phyloP scores from a whole-genome alignment of 2,888 invertebrate genomes.

The Melipona bicolor region DNA sequence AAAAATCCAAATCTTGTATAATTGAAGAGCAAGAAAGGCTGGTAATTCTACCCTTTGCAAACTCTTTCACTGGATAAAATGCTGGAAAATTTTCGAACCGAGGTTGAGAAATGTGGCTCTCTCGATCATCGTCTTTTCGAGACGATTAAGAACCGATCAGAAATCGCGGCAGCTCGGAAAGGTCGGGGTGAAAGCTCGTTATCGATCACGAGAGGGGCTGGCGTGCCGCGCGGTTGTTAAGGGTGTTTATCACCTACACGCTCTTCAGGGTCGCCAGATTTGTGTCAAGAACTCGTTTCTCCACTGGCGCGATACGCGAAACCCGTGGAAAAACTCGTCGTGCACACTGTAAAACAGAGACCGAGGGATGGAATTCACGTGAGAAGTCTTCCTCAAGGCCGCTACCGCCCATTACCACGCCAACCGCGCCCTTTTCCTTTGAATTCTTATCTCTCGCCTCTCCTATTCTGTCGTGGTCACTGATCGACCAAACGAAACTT shows the following conservation, averaged over 20 bases:
- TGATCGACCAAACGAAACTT: neutral
- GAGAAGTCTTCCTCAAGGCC: neutral
- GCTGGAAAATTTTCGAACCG: no score
- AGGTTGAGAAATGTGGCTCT: neutral
- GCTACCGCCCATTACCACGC: neutral
- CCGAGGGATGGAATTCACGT: slow-evolving; percentile 28
- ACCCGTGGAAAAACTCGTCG: slow-evolving; percentile 52
- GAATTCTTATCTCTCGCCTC: neutral
- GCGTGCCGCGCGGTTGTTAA: slow-evolving; percentile 78
- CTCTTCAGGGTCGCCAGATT: slow-evolving; percentile 79
- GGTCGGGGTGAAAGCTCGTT: slow-evolving; percentile 58
- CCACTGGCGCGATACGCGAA: slow-evolving; percentile 10
- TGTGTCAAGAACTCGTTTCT: slow-evolving; percentile 77
- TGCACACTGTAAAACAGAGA: slow-evolving; percentile 5
- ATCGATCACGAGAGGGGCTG: slow-evolving; percentile 74
- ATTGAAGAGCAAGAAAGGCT: no score
- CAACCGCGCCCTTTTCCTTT: neutral
- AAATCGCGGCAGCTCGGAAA: slow-evolving; percentile 12
- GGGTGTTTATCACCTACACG: slow-evolving; percentile 77
- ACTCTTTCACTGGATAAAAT: no score
- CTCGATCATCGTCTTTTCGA: neutral
- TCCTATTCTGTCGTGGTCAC: no score
- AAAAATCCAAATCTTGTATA: no score
- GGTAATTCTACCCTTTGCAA: no score
- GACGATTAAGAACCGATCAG: slow-evolving; percentile 25